Evolutionary conservation across 2,797 vertebrate genomes (phyloP).

Genomic region (Thripadectes ignobilis): DNA sequence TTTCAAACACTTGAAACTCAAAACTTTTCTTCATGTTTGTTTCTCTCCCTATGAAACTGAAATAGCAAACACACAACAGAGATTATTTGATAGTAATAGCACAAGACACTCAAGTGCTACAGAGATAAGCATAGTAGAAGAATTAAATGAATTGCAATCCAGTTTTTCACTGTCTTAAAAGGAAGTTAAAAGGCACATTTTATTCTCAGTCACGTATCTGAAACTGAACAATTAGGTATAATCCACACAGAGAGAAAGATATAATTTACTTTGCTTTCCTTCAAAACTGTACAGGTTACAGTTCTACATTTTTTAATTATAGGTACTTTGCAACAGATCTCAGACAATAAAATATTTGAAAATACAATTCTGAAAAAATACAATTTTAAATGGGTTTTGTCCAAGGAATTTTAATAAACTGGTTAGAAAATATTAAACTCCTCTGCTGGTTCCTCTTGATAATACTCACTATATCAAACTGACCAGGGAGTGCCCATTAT

Average conservation of each 20-base stretch:
- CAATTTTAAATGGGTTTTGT: neutral
- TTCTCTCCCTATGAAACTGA: neutral
- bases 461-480: neutral
- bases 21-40: neutral
- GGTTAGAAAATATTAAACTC: neutral
- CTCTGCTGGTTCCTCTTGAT: neutral
- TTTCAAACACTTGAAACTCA: constrained; percentile 26
- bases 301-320: neutral
- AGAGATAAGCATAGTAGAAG: neutral
- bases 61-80: neutral
- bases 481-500: neutral
- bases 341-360: neutral
- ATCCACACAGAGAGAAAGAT: neutral
- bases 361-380: neutral
- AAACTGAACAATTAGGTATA: neutral
- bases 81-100: neutral
- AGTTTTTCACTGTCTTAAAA: neutral
- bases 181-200: neutral
- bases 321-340: neutral
- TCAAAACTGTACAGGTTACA: neutral
- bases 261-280: neutral
- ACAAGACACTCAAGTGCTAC: neutral
- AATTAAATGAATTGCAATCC: neutral
- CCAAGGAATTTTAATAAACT: neutral
- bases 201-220: neutral